Evolutionary conservation across 2,797 vertebrate species (phyloP).

Genomic region (Lagocephalus sceleratus): DNA sequence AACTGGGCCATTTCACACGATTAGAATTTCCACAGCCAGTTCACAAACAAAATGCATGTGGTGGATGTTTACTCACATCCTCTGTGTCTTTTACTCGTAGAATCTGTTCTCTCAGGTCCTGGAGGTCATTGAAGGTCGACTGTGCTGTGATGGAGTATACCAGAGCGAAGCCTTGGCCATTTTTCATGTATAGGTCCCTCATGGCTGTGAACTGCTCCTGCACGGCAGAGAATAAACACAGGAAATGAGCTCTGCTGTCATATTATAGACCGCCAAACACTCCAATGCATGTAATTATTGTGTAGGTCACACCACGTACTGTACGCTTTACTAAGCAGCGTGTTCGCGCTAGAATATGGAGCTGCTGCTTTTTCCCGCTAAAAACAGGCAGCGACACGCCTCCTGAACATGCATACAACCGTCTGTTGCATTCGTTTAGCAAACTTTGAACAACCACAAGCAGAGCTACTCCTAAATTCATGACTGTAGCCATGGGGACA

Average conservation of each 20-base stretch:
- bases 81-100: slow-evolving; percentile 98
- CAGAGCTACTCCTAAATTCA: not conserved
- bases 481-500: not conserved
- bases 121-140: slow-evolving; percentile 98
- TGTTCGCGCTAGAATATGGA: too few species aligned
- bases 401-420: not conserved
- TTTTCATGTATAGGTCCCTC: slow-evolving; percentile 99
- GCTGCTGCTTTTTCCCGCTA: not conserved
- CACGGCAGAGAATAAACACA: slow-evolving; percentile 14
- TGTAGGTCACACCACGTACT: not conserved
- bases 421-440: not conserved
- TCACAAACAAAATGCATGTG: too few species aligned
- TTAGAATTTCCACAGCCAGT: too few species aligned
- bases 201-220: slow-evolving; percentile 99
- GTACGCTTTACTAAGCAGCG: not conserved
- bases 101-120: slow-evolving; percentile 98
- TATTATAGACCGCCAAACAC: not conserved
- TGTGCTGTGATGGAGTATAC: slow-evolving; percentile 99
- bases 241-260: slow-evolving; percentile 13
- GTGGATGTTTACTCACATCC: slow-evolving; percentile 85
- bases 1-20: too few species aligned
- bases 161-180: slow-evolving; percentile 97
- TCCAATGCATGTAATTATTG: not conserved
- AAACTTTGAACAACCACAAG: not conserved
- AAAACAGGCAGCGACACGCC: slow-evolving; percentile 5